Percentiles rank a stretch among this genome's conserved stretches.
Conservation (phyloP, 2,888 invertebrate species). For the Terebella lapidaria region DNA sequence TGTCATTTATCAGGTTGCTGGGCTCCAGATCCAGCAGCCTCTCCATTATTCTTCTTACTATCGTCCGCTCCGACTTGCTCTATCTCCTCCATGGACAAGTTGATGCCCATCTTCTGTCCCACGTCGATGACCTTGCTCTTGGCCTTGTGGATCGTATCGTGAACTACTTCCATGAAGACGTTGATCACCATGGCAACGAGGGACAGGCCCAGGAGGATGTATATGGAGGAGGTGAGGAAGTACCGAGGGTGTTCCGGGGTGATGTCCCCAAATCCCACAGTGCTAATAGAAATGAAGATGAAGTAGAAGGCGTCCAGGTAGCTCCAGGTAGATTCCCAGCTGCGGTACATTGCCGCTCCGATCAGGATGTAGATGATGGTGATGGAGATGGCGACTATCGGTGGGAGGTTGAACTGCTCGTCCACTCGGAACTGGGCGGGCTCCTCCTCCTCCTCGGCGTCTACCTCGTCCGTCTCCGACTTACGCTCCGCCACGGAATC, state of each 20-base stretch:
- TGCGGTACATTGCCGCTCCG: slow-evolving; percentile 70
- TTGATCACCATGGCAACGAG: slow-evolving; percentile 94
- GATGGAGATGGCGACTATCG: slow-evolving; percentile 79
- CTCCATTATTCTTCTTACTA: no score
- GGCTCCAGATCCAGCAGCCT: no score
- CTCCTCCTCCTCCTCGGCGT: slow-evolving; percentile 7
- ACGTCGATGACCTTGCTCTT: slow-evolving; percentile 27
- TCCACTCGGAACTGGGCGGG: slow-evolving; percentile 11
- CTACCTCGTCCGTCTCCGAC: slow-evolving; percentile 1
- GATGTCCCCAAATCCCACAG: slow-evolving; percentile 92
- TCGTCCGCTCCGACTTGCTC: no score
- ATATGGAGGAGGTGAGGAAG: slow-evolving; percentile 87
- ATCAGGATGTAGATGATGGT: slow-evolving; percentile 79
- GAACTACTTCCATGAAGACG: slow-evolving; percentile 62
- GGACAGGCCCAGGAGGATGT: slow-evolving; percentile 88
- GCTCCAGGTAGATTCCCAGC: slow-evolving; percentile 69
- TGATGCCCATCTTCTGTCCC: slow-evolving; percentile 2
- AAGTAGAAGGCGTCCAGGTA: slow-evolving; percentile 94
- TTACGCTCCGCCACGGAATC: no score
- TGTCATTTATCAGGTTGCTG: no score
- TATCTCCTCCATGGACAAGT: background rate
- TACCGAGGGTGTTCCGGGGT: slow-evolving; percentile 80
- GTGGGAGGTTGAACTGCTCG: slow-evolving; percentile 87
- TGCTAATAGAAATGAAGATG: slow-evolving; percentile 93
- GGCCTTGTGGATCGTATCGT: slow-evolving; percentile 31